Conservation (phyloP, 2,113 vertebrate genomes). For the Leiothrix lutea region DNA sequence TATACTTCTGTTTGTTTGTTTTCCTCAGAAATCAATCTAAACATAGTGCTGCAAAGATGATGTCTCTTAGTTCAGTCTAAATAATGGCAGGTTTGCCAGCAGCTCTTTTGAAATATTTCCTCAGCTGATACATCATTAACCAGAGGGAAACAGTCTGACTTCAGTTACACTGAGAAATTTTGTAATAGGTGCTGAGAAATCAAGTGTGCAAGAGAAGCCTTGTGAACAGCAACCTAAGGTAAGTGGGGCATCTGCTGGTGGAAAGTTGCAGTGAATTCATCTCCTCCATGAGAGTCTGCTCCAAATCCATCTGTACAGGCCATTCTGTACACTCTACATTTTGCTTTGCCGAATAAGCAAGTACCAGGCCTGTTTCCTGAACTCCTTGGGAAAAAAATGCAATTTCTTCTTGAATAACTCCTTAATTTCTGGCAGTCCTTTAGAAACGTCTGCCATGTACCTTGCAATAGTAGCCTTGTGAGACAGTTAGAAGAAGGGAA, state of each 20-base stretch:
- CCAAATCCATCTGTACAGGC: background rate
- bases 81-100: background rate
- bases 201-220: background rate
- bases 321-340: background rate
- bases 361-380: background rate
- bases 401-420: background rate
- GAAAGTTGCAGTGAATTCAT: background rate
- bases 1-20: background rate
- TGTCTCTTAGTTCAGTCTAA: background rate
- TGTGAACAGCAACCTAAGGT: background rate
- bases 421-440: background rate
- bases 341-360: background rate
- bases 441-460: background rate
- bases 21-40: background rate
- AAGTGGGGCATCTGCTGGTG: constrained; percentile 48
- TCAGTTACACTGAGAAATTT: background rate
- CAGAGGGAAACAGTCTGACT: background rate
- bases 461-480: background rate
- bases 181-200: background rate
- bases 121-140: background rate
- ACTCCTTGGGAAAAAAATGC: background rate
- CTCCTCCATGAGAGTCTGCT: background rate
- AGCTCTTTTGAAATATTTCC: background rate
- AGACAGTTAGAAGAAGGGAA: background rate
- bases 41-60: background rate